Percentiles rank a stretch among this genome's conserved stretches.
phyloP scores from a whole-genome alignment of 2,888 invertebrate species.

The Lepeophtheirus nordmannii region DNA sequence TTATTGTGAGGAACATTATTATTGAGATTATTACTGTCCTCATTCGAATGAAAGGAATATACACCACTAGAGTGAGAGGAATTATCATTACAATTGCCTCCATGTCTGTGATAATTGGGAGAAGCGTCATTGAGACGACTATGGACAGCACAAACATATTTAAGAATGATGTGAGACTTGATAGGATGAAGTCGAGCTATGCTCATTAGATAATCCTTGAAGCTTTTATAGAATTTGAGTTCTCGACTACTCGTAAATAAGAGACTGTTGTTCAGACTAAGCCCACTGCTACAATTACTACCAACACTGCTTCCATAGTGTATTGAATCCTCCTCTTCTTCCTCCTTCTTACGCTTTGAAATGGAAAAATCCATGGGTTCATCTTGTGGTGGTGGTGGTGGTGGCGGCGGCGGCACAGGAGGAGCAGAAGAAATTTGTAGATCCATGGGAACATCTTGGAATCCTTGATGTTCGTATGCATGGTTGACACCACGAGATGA shows the following conservation, averaged over 20 bases:
- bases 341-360: slow-evolving; percentile 7
- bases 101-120: too few relatives aligned
- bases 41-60: not conserved
- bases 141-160: too few relatives aligned
- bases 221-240: slow-evolving; percentile 16
- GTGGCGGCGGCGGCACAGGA: not conserved
- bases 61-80: not conserved
- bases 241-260: slow-evolving; percentile 12
- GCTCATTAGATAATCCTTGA: not conserved
- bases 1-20: not conserved
- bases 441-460: not conserved
- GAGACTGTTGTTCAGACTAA: too few relatives aligned
- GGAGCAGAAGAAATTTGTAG: not conserved
- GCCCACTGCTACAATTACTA: slow-evolving; percentile 6
- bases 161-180: not conserved
- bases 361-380: slow-evolving; percentile 24
- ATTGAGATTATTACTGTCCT: not conserved
- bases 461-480: not conserved
- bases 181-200: slow-evolving; percentile 13
- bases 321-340: not conserved
- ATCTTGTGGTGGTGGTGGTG: slow-evolving; percentile 9
- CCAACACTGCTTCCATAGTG: not conserved
- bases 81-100: too few relatives aligned
- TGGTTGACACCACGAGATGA: not conserved
- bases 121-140: too few relatives aligned